phyloP scores from a whole-genome alignment of 2,888 invertebrate species.

The Catocala nupta region DNA sequence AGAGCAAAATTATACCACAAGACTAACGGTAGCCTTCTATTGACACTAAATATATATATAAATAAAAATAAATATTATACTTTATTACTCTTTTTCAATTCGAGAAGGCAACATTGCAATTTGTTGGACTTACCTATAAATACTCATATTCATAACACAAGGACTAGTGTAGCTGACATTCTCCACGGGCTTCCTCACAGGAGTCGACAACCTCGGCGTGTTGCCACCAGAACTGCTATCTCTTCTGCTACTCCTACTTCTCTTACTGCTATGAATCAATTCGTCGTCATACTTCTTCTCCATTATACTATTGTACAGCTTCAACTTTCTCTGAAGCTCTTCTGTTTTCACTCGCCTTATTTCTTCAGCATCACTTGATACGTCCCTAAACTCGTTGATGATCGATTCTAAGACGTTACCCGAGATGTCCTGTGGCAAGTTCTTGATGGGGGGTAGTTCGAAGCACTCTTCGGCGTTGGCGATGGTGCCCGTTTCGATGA shows the following conservation, averaged over 20 bases:
- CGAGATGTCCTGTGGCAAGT: constrained; percentile 79
- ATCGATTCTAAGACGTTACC: constrained; percentile 79
- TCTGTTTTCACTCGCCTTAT: constrained; percentile 65
- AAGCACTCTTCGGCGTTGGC: constrained; percentile 91
- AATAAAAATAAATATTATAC: no score
- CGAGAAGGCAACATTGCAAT: not conserved
- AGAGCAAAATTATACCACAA: no score
- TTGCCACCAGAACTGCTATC: constrained; percentile 64
- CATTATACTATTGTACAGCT: constrained; percentile 91
- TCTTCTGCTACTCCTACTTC: constrained; percentile 73
- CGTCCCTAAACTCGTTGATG: constrained; percentile 77
- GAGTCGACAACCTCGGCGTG: constrained; percentile 67
- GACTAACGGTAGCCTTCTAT: no score
- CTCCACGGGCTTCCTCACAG: constrained; percentile 56
- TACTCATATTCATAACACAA: constrained; percentile 72
- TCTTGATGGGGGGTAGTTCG: constrained; percentile 89
- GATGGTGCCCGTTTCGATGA: constrained; percentile 69
- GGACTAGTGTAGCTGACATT: constrained; percentile 71
- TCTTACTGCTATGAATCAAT: constrained; percentile 87
- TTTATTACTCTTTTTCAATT: no score
- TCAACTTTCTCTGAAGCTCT: constrained; percentile 85
- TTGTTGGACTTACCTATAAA: constrained; percentile 55
- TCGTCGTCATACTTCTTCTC: constrained; percentile 91
- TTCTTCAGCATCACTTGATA: constrained; percentile 71
- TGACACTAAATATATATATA: no score